phyloP scores from a whole-genome alignment of 2,888 invertebrate genomes.

The Microplitis manilae region DNA sequence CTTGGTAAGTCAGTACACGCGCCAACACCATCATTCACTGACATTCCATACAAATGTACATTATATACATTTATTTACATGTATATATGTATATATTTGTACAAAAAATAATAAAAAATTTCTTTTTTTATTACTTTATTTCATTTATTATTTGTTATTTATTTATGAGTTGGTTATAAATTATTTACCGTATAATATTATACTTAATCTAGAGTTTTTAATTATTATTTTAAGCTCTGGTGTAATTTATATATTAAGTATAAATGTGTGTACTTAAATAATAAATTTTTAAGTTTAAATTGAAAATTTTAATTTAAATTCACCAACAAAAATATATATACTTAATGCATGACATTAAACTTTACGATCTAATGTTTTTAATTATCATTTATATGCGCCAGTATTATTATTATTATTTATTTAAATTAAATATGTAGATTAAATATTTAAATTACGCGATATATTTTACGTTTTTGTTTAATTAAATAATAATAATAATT shows the following conservation, averaged over 20 bases:
- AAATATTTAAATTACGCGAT: not conserved
- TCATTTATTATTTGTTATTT: not conserved
- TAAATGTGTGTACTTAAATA: not conserved
- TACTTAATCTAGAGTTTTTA: not conserved
- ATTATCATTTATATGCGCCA: not conserved
- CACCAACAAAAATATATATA: not conserved
- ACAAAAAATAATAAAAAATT: slow-evolving; percentile 5
- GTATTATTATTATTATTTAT: not conserved
- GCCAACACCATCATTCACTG: slow-evolving; percentile 32
- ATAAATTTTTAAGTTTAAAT: not conserved
- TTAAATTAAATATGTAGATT: not conserved
- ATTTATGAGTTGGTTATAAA: not conserved
- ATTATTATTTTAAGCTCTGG: not conserved
- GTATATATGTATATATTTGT: not conserved
- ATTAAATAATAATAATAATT: not conserved
- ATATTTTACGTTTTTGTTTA: not conserved
- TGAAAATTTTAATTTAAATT: not conserved
- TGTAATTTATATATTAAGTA: not conserved
- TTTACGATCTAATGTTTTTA: slow-evolving; percentile 1
- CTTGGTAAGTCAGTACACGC: slow-evolving; percentile 52
- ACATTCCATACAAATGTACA: slow-evolving; percentile 23
- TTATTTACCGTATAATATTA: not conserved
- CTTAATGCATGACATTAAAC: not conserved
- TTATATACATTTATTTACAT: slow-evolving; percentile 3
- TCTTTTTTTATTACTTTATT: not conserved